Evolutionary conservation across 2,797 vertebrate genomes (phyloP).

Genomic region (Brachyrhaphis roseni): DNA sequence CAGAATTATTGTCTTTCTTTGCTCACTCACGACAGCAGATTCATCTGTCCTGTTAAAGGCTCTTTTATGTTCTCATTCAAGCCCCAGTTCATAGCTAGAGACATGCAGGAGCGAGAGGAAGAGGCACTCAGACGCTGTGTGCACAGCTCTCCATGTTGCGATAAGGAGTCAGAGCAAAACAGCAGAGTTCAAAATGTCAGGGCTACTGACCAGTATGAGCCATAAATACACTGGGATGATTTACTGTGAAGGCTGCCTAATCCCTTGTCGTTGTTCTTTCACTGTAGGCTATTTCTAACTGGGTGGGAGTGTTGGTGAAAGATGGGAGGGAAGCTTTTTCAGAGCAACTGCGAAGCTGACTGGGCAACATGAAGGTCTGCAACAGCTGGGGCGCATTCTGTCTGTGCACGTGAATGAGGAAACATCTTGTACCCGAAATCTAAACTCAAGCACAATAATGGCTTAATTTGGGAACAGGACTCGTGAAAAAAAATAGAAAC

Average conservation of each 20-base stretch:
- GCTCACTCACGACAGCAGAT: neutral
- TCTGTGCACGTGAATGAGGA: constrained; percentile 64
- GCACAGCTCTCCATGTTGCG: constrained; percentile 90
- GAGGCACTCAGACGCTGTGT: constrained; percentile 85
- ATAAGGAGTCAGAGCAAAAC: constrained; percentile 73
- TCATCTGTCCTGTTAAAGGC: neutral
- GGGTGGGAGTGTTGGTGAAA: constrained; percentile 57
- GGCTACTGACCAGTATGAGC: constrained; percentile 71
- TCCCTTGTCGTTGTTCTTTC: constrained; percentile 88
- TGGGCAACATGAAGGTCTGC: constrained; percentile 69
- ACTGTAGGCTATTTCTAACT: constrained; percentile 91
- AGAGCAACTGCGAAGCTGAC: constrained; percentile 83
- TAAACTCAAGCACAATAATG: constrained; percentile 36
- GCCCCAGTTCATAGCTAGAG: constrained; percentile 85
- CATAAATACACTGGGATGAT: constrained; percentile 86
- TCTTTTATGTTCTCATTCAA: constrained; percentile 4
- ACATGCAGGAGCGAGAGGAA: constrained; percentile 84
- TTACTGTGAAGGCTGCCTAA: constrained; percentile 81
- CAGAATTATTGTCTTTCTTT: neutral
- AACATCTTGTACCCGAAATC: constrained; percentile 76
- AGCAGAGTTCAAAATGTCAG: constrained; percentile 77
- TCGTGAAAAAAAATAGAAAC: constrained; percentile 12
- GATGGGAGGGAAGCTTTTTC: constrained; percentile 57
- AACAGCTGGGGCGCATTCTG: constrained; percentile 78
- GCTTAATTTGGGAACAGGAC: constrained; percentile 29